Base-by-base conservation (phyloP, 2,888 invertebrate species). In the Byasa hedistus region DNA sequence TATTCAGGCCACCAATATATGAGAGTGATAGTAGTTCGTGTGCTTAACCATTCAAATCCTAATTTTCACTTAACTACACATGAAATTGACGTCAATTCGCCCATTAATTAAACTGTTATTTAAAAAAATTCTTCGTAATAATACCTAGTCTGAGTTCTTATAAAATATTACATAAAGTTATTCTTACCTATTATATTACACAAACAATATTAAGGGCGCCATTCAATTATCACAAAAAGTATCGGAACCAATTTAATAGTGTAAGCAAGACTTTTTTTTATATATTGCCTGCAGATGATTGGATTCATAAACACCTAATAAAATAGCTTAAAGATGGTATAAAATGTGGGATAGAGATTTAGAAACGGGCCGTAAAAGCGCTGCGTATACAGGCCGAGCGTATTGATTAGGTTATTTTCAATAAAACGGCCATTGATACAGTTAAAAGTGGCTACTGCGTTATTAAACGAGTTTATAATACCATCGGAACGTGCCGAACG, bases 341-440 rank as follows among this genome's bases (percentile, higher is more conserved):
- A 58, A 66, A 55, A 62, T 58, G 57, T 48, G 32, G 62, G 58
- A 58, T 39, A 52, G 51, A 54, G 62, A 66, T 66, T 62, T 66
- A 65, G 66, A 66, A 66, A 66, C 62, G 61, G 27, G 57, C 54
- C 54, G 52, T 66, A 66, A 67, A 63, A 59, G 27, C 44, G 22
- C 23, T 51, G 56, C 59, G 55, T 67, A 60, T 61, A 61, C 48
- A 67, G 64, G 51, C 56, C 57, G 48, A 36, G 59, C 56, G 39
- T 61, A 62, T 74, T 74, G 72, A 79, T 78, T 75, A 75, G 75
- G 74, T 80, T 76, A 73, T 77, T 76, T 74, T 73, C 68, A 73
- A 77, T 76, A 76, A 78, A 78, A 79, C 77, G 74, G 77, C 69
- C 69, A 74, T 71, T 75, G 74, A 77, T 77, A 74, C 73, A 72